Conservation (phyloP, 2,888 invertebrate species). For the Lordiphosa andalusiaca region DNA sequence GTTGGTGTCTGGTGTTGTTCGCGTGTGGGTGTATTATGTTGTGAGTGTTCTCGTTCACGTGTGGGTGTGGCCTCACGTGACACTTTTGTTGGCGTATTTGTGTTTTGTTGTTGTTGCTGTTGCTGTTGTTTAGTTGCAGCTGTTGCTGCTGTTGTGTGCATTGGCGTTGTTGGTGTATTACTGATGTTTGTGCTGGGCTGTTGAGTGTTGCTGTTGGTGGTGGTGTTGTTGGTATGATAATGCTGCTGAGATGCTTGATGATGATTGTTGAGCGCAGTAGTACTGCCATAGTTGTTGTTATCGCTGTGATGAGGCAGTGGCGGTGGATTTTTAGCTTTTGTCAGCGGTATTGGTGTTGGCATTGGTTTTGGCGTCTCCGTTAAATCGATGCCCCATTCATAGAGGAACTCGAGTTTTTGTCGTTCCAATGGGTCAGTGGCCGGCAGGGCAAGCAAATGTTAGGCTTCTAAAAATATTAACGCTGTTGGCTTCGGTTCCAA, state of each 20-base stretch:
- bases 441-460: constrained; percentile 94
- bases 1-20: constrained; percentile 32
- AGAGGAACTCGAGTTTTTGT: constrained; percentile 78
- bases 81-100: constrained; percentile 58
- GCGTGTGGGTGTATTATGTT: constrained; percentile 30
- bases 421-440: constrained; percentile 83
- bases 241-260: constrained; percentile 29
- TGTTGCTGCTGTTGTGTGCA: constrained; percentile 31
- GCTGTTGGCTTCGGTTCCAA: constrained; percentile 95
- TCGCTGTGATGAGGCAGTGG: constrained; percentile 71
- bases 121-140: constrained; percentile 23
- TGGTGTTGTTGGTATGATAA: constrained; percentile 19
- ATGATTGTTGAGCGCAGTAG: constrained; percentile 40
- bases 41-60: constrained; percentile 48
- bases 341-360: constrained; percentile 79
- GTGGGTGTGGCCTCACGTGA: constrained; percentile 67
- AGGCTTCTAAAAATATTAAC: constrained; percentile 94
- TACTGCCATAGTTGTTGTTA: constrained; percentile 34
- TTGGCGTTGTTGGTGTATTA: constrained; percentile 20
- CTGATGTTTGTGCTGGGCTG: constrained; percentile 28
- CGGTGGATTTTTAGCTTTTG: constrained; percentile 81
- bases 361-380: constrained; percentile 79
- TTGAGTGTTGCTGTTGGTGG: constrained; percentile 34
- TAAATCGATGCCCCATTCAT: constrained; percentile 80
- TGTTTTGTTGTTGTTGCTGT: constrained; percentile 47